Evolutionary conservation across 2,888 invertebrate genomes (phyloP).

Genomic region (Isotomurus palustris): DNA sequence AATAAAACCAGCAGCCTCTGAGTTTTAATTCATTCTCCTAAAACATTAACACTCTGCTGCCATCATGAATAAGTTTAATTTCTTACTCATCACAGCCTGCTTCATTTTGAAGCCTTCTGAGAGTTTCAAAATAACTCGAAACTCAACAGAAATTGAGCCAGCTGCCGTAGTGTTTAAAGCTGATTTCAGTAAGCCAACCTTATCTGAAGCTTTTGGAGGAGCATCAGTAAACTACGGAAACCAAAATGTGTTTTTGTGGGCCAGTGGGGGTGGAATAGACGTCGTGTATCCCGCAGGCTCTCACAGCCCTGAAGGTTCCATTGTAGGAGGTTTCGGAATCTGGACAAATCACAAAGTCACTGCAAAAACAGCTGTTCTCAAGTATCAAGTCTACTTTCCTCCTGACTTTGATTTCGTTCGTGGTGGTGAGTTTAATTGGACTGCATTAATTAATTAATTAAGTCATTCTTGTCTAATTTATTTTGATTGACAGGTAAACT

Average conservation of each 20-base stretch:
- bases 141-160: no score
- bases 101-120: no score
- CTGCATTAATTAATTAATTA: background rate
- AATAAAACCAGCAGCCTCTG: no score
- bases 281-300: constrained; percentile 33
- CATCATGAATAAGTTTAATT: no score
- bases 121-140: no score
- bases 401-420: constrained; percentile 9
- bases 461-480: background rate
- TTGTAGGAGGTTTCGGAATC: constrained; percentile 40
- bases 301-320: constrained; percentile 22
- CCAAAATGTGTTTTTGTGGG: constrained; percentile 40
- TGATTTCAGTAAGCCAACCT: constrained; percentile 32
- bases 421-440: background rate
- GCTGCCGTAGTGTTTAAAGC: constrained; percentile 30
- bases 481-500: constrained; percentile 17
- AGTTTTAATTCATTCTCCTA: no score
- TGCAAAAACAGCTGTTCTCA: constrained; percentile 31
- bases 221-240: constrained; percentile 32
- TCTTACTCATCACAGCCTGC: no score
- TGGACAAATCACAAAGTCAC: constrained; percentile 31
- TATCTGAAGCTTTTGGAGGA: constrained; percentile 35
- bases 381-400: constrained; percentile 36
- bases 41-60: no score
- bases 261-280: constrained; percentile 39